These are phyloP conservation scores for Therioaphis trifolii DNA, from an alignment of 2,888 invertebrate species.

Conservation along the genomic window DNA sequence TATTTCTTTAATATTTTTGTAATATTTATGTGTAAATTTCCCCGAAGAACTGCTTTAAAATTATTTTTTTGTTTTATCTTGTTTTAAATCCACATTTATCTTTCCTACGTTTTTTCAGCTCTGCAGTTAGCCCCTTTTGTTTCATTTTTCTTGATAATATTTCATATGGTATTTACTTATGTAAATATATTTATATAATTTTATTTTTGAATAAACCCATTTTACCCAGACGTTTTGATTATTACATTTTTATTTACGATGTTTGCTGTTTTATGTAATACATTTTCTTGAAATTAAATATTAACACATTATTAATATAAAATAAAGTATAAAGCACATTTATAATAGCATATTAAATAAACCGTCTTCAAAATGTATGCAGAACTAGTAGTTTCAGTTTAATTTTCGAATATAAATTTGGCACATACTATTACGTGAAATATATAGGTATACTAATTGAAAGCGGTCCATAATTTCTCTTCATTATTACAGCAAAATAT, in stretches of 20 bases:
- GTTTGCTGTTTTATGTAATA: background rate
- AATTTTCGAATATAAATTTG: slow-evolving; percentile 31
- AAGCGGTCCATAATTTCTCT: slow-evolving; percentile 12
- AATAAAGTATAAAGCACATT: background rate
- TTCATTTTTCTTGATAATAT: background rate
- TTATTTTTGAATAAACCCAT: background rate
- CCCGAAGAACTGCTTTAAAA: background rate
- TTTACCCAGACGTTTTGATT: slow-evolving; percentile 9
- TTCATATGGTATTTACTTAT: slow-evolving; percentile 9
- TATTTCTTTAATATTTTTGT: no score
- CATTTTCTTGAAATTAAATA: background rate
- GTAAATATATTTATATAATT: slow-evolving; percentile 22
- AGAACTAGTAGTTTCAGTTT: background rate
- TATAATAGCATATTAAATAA: background rate
- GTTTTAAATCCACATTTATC: background rate
- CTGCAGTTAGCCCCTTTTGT: background rate
- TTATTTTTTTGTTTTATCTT: background rate
- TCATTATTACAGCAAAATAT: slow-evolving; percentile 2
- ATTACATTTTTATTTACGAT: background rate
- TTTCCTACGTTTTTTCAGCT: background rate
- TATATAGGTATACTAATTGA: slow-evolving; percentile 13
- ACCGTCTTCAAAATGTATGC: background rate
- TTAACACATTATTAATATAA: background rate
- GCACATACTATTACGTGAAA: background rate
- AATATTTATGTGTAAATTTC: background rate